These are phyloP conservation scores for Peromyscus eremicus DNA, from an alignment of 2,797 vertebrate species.

Conservation along the genomic window DNA sequence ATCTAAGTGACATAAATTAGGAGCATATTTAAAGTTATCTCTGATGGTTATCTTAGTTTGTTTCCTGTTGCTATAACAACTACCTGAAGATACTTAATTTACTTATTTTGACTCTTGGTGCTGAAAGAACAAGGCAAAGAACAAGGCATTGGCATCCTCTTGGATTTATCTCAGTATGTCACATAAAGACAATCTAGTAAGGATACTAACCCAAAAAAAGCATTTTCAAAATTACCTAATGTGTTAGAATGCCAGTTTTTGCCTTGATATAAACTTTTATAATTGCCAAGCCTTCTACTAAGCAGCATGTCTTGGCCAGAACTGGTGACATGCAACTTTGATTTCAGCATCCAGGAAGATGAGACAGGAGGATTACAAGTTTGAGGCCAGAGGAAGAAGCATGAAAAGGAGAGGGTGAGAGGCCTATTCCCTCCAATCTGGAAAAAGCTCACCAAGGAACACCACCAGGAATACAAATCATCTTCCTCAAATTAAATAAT, in stretches of 20 bases:
- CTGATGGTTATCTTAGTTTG: background rate
- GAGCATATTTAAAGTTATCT: background rate
- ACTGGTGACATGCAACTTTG: background rate
- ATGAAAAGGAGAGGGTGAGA: background rate
- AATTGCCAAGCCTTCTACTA: background rate
- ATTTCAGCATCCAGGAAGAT: background rate
- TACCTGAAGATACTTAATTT: background rate
- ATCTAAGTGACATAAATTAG: background rate
- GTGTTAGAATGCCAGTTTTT: background rate
- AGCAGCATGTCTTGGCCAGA: background rate
- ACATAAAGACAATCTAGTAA: background rate
- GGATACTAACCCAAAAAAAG: background rate
- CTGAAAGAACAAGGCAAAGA: background rate
- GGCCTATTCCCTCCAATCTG: background rate
- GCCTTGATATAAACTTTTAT: background rate
- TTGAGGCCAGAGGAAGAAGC: background rate
- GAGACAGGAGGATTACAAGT: background rate
- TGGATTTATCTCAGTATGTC: background rate
- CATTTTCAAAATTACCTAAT: background rate
- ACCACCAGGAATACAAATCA: background rate
- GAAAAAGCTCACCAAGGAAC: background rate
- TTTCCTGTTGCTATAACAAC: background rate
- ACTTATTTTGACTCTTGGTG: background rate
- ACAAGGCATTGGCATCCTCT: background rate
- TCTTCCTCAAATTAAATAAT: background rate